These are phyloP conservation scores for Xanthorhoe designata DNA, from an alignment of 2,888 invertebrate genomes.

Conservation along the genomic window DNA sequence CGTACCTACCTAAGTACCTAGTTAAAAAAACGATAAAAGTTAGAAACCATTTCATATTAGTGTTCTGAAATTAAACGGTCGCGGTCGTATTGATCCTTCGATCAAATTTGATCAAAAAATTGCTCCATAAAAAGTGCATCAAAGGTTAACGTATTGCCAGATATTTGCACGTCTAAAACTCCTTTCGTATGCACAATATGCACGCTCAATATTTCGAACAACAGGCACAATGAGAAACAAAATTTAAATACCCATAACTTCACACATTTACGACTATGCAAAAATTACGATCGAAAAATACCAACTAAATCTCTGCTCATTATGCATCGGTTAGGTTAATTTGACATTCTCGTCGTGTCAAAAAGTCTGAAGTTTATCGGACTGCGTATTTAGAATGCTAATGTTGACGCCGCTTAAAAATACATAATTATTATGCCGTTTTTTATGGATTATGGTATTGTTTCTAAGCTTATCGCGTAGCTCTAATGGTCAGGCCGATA, in stretches of 20 bases:
- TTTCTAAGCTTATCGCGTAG: conserved; percentile 48
- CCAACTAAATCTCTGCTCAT: conserved; percentile 40
- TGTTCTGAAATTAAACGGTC: not conserved
- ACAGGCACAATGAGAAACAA: conserved; percentile 23
- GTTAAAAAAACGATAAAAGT: too few relatives aligned
- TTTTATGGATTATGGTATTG: conserved; percentile 43
- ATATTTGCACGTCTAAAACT: conserved; percentile 4
- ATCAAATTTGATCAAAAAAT: too few relatives aligned
- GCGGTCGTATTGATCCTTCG: not conserved
- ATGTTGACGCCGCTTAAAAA: conserved; percentile 40
- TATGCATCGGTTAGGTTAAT: conserved; percentile 51
- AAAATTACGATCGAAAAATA: conserved; percentile 34
- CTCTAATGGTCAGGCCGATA: conserved; percentile 43
- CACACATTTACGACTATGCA: conserved; percentile 34
- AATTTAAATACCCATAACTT: conserved; percentile 29
- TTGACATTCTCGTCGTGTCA: conserved; percentile 48
- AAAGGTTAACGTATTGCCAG: conserved; percentile 1
- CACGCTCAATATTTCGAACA: conserved; percentile 16
- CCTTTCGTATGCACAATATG: conserved; percentile 15
- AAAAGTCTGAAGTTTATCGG: conserved; percentile 50
- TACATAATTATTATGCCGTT: conserved; percentile 45
- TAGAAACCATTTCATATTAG: not conserved
- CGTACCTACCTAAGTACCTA: too few relatives aligned
- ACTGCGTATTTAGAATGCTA: conserved; percentile 46
- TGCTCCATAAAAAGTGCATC: not conserved